Evolutionary conservation across 2,888 invertebrate genomes (phyloP).

Genomic region (Rotaria socialis): DNA sequence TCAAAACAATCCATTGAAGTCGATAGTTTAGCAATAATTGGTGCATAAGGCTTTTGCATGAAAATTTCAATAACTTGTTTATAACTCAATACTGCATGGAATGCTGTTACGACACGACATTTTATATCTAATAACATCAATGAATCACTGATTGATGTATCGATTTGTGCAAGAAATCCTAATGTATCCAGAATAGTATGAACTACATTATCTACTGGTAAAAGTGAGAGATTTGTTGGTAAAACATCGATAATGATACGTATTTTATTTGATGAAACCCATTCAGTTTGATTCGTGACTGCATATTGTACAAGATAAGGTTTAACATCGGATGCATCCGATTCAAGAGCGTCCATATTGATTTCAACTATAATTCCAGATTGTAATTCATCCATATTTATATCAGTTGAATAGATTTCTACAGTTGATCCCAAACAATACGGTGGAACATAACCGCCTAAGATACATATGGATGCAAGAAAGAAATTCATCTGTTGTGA

Average conservation of each 20-base stretch:
- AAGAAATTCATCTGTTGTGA: neutral
- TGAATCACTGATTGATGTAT: neutral
- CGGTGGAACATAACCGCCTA: neutral
- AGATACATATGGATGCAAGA: neutral
- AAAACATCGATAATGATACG: neutral
- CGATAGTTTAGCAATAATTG: neutral
- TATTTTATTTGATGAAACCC: neutral
- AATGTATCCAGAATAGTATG: neutral
- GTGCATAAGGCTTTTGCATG: conserved; percentile 10
- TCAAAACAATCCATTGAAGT: neutral
- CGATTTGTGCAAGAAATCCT: neutral
- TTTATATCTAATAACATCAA: neutral
- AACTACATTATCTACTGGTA: neutral
- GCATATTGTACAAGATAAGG: neutral
- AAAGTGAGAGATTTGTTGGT: neutral
- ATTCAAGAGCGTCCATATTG: neutral
- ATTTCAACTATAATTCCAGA: neutral
- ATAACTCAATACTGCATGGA: neutral
- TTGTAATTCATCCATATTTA: neutral
- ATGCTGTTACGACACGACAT: neutral
- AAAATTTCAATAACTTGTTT: neutral
- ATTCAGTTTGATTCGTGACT: neutral
- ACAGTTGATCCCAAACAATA: conserved; percentile 4
- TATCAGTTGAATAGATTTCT: no score
- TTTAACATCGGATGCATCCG: neutral